Percentiles rank a stretch among this genome's conserved stretches.
Conservation (phyloP, 2,113 vertebrate species). For the Toxotes jaculatrix region DNA sequence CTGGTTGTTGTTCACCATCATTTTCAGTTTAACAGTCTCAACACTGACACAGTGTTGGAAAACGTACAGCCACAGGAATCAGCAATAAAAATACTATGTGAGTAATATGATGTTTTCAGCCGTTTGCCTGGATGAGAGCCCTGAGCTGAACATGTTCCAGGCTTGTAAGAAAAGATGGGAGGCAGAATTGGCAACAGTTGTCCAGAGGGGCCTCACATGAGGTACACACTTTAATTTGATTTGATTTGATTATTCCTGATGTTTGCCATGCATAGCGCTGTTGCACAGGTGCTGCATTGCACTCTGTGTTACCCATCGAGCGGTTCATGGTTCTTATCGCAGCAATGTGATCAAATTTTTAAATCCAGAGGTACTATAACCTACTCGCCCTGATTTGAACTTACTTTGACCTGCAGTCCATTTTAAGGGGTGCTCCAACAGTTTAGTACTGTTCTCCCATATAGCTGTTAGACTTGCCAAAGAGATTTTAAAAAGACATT, state of each 20-base stretch:
- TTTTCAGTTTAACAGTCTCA: constrained; percentile 2
- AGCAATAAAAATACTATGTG: not conserved
- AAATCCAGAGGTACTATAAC: not conserved
- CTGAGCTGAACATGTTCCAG: constrained; percentile 41
- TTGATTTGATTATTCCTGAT: constrained; percentile 45
- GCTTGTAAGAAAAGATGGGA: constrained; percentile 3
- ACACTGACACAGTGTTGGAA: not conserved
- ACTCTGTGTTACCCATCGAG: not conserved
- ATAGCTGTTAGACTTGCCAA: not conserved
- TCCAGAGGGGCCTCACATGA: constrained; percentile 18
- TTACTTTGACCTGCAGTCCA: not conserved
- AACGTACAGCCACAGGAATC: not conserved
- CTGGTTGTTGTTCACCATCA: not conserved
- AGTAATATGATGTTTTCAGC: constrained; percentile 27
- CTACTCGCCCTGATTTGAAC: not conserved
- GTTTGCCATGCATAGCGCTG: constrained; percentile 18
- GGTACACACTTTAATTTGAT: constrained; percentile 25
- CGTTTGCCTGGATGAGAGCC: constrained; percentile 25
- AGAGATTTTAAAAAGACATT: not conserved
- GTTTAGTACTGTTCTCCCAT: not conserved
- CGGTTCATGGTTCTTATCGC: not conserved
- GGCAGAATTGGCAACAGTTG: constrained; percentile 15
- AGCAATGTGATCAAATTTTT: not conserved
- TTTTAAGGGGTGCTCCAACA: not conserved
- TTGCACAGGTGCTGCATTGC: constrained; percentile 5